Evolutionary conservation across 1,140 invertebrate species (phyloP), one percentile per base, ranked within the genome.

Genomic region (Zophobas morio): DNA sequence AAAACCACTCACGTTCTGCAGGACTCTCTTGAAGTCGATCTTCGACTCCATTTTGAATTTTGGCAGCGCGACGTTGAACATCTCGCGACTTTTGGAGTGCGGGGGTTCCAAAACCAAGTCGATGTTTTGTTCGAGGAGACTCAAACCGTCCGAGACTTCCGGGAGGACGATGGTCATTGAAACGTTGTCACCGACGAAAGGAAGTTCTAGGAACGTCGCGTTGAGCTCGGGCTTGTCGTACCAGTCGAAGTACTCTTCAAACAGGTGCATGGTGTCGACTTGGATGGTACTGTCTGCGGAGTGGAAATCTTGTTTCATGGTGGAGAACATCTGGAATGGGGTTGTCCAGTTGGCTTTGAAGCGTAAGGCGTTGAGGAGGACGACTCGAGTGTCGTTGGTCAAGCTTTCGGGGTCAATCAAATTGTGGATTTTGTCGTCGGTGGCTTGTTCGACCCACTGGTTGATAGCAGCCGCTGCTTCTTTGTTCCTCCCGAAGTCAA

Each of bases 401-500:
- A 46, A 8, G 8, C 3, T 46, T 3, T 46, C 42, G 0, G 42
- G 42, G 8, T 46, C 42, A 3, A 46, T 8, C 42, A 46, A 46
- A 46, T 46, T 8, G 3, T 46, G 42, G 8, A 46, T 46, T 46
- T 46, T 46, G 42, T 46, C 42, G 3, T 46, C 42, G 42, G 42
- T 46, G 3, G 3, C 42, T 46, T 46, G 3, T 8, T 46, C 42
- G 3, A 46, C 42, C 42, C 42, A 46, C 8, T 46, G 42, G 42
- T 46, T 46, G 3, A 46, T 46, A 46, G 42, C 8, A 4, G 3
- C 8, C 0, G 89, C 87, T 20, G 88, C 84, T 42, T 76, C 33
- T 1, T 47, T 36, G 3, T 85, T 81, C 36, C 82, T 71, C 53
- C 79, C 84, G 53, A 93, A 93, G 85, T 93, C 86, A 0, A 93